phyloP scores from a whole-genome alignment of 2,113 vertebrate genomes.

The Okapia johnstoni region DNA sequence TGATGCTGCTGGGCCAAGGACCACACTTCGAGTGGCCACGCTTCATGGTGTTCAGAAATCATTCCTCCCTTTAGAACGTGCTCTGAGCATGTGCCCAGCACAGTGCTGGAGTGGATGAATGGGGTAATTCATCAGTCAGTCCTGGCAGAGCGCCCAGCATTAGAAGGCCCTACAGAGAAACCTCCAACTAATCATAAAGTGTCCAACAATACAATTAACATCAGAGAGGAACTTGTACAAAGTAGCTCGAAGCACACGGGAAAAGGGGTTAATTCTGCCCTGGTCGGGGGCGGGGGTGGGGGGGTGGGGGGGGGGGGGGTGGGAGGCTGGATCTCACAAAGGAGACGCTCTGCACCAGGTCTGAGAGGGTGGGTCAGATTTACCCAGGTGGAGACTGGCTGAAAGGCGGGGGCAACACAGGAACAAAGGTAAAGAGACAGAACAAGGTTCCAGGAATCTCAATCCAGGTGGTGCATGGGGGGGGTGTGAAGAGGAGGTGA shows the following conservation, averaged over 20 bases:
- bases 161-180: background rate
- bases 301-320: accelerated
- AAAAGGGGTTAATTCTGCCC: background rate
- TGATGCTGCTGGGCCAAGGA: background rate
- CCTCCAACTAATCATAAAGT: background rate
- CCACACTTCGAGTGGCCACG: background rate
- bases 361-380: slow-evolving; percentile 9
- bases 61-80: background rate
- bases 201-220: background rate
- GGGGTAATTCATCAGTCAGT: background rate
- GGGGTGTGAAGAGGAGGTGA: too few relatives aligned
- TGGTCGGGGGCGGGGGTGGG: accelerated
- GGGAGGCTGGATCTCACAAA: background rate
- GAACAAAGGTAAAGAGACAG: slow-evolving; percentile 5
- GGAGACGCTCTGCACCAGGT: background rate
- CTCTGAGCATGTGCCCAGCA: background rate
- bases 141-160: background rate
- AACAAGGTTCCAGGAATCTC: background rate
- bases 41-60: background rate
- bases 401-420: background rate
- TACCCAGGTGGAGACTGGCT: slow-evolving; percentile 15
- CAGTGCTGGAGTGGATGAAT: background rate
- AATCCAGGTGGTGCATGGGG: background rate
- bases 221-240: background rate
- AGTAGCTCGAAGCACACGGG: background rate